These are phyloP conservation scores for Microhierax caerulescens DNA, from an alignment of 2,797 vertebrate species.

Conservation along the genomic window DNA sequence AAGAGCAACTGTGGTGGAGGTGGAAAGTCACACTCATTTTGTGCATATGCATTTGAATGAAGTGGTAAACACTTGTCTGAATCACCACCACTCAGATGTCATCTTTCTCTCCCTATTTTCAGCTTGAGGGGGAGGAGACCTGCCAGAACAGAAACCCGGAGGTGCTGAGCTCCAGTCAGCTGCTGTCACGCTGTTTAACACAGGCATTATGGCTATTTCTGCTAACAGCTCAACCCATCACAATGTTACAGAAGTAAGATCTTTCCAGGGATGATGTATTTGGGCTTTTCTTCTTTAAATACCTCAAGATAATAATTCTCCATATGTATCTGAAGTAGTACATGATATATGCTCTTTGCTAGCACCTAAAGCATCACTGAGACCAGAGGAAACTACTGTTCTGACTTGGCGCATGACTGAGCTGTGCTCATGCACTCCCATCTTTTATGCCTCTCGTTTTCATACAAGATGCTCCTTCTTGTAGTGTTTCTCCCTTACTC, in stretches of 20 bases:
- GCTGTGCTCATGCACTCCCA: not conserved
- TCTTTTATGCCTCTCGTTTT: not conserved
- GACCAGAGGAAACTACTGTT: not conserved
- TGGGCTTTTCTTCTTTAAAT: constrained; percentile 13
- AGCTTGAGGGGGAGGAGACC: constrained; percentile 23
- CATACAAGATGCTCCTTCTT: not conserved
- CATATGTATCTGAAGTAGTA: not conserved
- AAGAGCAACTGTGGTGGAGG: constrained; percentile 25
- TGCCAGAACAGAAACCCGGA: constrained; percentile 19
- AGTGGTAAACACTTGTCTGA: constrained; percentile 44
- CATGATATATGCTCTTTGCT: not conserved
- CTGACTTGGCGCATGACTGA: accelerated
- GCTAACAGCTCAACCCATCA: not conserved
- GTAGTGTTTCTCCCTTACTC: not conserved
- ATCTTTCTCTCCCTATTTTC: constrained; percentile 32
- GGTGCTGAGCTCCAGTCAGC: constrained; percentile 29
- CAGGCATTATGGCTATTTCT: not conserved
- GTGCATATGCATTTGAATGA: constrained; percentile 50
- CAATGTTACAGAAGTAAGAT: not conserved
- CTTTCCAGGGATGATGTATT: not conserved
- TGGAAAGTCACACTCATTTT: constrained; percentile 16
- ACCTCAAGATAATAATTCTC: not conserved
- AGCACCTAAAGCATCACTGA: not conserved
- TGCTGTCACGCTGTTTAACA: constrained; percentile 3
- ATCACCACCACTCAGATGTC: constrained; percentile 38